These are phyloP conservation scores for Ganaspis brasiliensis DNA, from an alignment of 2,888 invertebrate species.

Conservation along the genomic window DNA sequence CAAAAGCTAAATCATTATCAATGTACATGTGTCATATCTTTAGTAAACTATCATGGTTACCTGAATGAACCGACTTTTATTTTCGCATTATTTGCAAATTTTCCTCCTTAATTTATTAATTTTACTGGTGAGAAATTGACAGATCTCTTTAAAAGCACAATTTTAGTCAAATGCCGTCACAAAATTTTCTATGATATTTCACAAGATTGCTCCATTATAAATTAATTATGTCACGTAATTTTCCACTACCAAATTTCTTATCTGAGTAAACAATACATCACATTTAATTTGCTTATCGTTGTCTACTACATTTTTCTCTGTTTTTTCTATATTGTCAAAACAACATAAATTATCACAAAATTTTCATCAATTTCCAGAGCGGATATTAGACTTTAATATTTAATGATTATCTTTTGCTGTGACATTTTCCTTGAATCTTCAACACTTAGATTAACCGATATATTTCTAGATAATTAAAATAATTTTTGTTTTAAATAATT, in stretches of 20 bases:
- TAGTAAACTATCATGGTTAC: slow-evolving; percentile 52
- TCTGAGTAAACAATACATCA: slow-evolving; percentile 26
- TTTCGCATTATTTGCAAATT: neutral
- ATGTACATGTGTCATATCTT: slow-evolving; percentile 49
- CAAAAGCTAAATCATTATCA: slow-evolving; percentile 51
- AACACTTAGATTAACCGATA: slow-evolving; percentile 2
- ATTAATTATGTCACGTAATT: slow-evolving; percentile 21
- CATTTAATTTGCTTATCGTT: neutral
- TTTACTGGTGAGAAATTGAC: too few relatives aligned
- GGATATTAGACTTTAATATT: neutral
- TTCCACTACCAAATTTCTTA: slow-evolving; percentile 22
- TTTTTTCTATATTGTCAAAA: neutral
- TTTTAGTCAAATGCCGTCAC: neutral
- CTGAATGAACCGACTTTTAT: neutral
- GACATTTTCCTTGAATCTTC: neutral
- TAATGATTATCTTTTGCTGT: slow-evolving; percentile 1
- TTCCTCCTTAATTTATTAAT: neutral
- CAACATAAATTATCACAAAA: neutral
- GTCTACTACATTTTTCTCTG: neutral
- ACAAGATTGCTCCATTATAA: neutral
- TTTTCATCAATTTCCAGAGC: neutral
- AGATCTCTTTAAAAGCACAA: neutral
- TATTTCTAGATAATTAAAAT: too few relatives aligned
- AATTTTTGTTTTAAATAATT: too few relatives aligned
- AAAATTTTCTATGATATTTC: neutral